phyloP scores from a whole-genome alignment of 2,113 vertebrate genomes.

The Oryzias javanicus region DNA sequence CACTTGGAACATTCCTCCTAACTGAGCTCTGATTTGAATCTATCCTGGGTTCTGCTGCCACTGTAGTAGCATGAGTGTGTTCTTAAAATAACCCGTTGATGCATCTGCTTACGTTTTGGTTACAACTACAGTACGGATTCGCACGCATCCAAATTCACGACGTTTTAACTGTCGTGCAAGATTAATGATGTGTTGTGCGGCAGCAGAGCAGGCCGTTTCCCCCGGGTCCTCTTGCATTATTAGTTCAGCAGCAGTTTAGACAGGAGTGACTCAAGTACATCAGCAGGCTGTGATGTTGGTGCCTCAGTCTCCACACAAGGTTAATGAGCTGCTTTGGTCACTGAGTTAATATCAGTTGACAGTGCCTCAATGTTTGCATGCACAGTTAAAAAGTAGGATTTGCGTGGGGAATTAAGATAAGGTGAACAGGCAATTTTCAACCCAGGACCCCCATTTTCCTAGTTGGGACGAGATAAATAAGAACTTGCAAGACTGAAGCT shows the following conservation, averaged over 20 bases:
- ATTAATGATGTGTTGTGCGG: constrained; percentile 40
- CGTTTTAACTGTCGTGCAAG: constrained; percentile 24
- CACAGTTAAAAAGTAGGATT: constrained; percentile 8
- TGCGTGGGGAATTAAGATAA: background rate
- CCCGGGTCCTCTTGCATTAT: constrained; percentile 41
- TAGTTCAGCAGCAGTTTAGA: constrained; percentile 37
- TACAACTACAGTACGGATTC: constrained; percentile 1
- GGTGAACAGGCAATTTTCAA: background rate
- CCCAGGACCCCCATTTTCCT: too few species aligned
- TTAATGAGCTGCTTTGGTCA: constrained; percentile 42
- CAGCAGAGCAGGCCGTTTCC: constrained; percentile 15
- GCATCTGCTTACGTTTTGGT: constrained; percentile 17
- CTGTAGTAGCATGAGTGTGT: too few species aligned
- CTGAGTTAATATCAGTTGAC: constrained; percentile 59
- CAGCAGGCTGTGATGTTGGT: constrained; percentile 29
- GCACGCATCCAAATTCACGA: constrained; percentile 18
- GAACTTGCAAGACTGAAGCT: too few species aligned
- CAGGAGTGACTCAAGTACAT: constrained; percentile 50
- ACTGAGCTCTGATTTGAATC: background rate
- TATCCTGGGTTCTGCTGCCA: too few species aligned
- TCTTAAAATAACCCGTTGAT: too few species aligned
- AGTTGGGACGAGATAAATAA: too few species aligned
- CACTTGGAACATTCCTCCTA: background rate
- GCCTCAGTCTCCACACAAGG: constrained; percentile 44
- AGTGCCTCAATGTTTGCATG: constrained; percentile 28